A percentile compares a stretch with the other conserved stretches of the same genome.
phyloP scores from a whole-genome alignment of 35 echinoderm and acorn worm genomes.

The Heliocidaris tuberculata region DNA sequence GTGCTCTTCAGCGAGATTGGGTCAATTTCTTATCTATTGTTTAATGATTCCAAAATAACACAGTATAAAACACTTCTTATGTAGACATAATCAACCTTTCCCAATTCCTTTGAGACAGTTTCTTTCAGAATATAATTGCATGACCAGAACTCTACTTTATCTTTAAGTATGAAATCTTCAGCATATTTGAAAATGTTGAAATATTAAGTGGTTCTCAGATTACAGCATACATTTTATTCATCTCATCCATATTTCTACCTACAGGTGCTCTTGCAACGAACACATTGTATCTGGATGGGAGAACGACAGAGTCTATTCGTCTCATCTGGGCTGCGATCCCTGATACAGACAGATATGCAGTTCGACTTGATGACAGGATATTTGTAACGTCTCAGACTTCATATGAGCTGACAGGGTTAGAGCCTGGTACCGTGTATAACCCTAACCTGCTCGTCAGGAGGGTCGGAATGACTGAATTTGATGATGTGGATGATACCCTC shows the following conservation, averaged over 20 bases:
- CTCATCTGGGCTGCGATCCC: neutral
- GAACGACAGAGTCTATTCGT: neutral
- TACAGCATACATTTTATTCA: too few relatives aligned
- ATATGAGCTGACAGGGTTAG: neutral
- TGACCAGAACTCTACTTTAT: too few relatives aligned
- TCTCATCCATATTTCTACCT: neutral
- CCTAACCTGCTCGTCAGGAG: neutral
- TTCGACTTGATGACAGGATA: neutral
- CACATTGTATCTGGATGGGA: neutral
- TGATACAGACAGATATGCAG: neutral
- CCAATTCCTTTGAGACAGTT: too few relatives aligned
- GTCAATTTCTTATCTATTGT: too few relatives aligned
- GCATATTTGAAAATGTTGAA: too few relatives aligned
- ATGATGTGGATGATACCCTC: neutral
- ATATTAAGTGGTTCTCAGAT: too few relatives aligned
- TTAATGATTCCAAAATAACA: too few relatives aligned
- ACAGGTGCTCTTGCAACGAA: neutral
- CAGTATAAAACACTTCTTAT: too few relatives aligned
- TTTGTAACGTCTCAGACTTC: neutral
- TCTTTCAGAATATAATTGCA: too few relatives aligned
- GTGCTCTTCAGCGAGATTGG: too few relatives aligned
- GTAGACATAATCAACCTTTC: too few relatives aligned
- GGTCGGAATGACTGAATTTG: neutral
- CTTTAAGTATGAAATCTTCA: too few relatives aligned
- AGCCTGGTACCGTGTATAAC: constrained; percentile 1